These are phyloP conservation scores for Tetragonula carbonaria DNA, from an alignment of 2,888 invertebrate genomes.

Conservation along the genomic window DNA sequence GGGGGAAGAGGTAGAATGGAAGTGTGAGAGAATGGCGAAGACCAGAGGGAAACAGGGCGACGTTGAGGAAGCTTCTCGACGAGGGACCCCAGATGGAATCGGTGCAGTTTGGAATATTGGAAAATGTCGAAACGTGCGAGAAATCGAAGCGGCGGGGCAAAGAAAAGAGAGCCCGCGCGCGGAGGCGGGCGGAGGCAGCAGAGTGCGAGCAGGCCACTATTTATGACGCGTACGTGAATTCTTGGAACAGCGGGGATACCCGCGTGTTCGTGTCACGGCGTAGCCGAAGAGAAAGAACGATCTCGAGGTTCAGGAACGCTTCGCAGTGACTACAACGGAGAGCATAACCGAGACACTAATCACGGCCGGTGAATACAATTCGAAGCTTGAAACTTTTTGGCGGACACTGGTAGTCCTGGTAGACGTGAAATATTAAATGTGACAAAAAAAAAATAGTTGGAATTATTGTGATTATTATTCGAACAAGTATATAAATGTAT, in stretches of 20 bases:
- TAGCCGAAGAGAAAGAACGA: constrained; percentile 62
- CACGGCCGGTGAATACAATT: too few species aligned
- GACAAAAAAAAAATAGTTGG: too few species aligned
- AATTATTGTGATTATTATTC: too few species aligned
- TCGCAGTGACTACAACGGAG: too few species aligned
- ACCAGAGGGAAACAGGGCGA: constrained; percentile 28
- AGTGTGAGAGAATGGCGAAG: not conserved
- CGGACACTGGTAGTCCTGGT: too few species aligned
- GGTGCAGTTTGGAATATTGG: constrained; percentile 82
- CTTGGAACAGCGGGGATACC: constrained; percentile 72
- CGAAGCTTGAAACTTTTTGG: too few species aligned
- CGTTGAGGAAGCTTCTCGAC: constrained; percentile 58
- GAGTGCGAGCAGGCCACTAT: constrained; percentile 75
- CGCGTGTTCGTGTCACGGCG: constrained; percentile 63
- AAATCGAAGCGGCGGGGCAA: constrained; percentile 57
- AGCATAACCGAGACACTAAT: too few species aligned
- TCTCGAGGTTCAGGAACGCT: constrained; percentile 13
- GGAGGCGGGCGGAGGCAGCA: constrained; percentile 44
- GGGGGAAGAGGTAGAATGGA: too few species aligned
- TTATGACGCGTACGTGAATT: constrained; percentile 83
- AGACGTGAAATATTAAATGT: too few species aligned
- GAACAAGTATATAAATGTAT: too few species aligned
- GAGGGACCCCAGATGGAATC: constrained; percentile 80
- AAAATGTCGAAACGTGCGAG: constrained; percentile 77
- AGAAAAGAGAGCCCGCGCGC: constrained; percentile 23